Percentiles rank a stretch among this genome's conserved stretches.
Evolutionary conservation across 1,140 invertebrate species (phyloP).

Genomic region (Bombus waltoni): DNA sequence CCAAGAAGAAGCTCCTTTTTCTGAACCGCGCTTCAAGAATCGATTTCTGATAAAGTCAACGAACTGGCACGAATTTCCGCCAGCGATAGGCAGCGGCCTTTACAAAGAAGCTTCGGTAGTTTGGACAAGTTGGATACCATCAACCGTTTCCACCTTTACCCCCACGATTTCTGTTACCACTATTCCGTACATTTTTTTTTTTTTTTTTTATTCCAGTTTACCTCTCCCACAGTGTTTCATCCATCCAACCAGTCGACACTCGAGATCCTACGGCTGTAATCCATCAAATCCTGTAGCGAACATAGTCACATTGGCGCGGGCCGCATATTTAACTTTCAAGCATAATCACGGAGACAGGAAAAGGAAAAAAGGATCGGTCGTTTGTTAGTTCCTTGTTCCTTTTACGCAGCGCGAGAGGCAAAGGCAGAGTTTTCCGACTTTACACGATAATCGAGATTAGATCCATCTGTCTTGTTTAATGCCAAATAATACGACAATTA

Average conservation of each 20-base stretch:
- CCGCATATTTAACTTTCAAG: slow-evolving; percentile 22
- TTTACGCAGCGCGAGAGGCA: not conserved
- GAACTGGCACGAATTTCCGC: slow-evolving; percentile 64
- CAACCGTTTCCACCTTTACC: slow-evolving; percentile 7
- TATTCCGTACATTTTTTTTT: slow-evolving; percentile 18
- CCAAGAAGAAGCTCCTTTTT: slow-evolving; percentile 49
- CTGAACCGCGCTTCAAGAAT: slow-evolving; percentile 34
- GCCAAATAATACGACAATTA: not conserved
- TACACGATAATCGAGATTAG: not conserved
- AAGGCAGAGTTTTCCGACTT: not conserved
- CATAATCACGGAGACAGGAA: slow-evolving; percentile 14
- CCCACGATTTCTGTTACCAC: slow-evolving; percentile 22
- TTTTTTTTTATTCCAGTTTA: slow-evolving; percentile 23
- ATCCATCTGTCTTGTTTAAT: not conserved
- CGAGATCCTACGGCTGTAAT: slow-evolving; percentile 55
- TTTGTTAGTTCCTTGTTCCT: not conserved
- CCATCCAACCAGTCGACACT: slow-evolving; percentile 39
- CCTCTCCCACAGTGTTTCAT: slow-evolving; percentile 27
- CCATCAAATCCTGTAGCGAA: slow-evolving; percentile 54
- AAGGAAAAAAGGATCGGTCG: not conserved
- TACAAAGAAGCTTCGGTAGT: slow-evolving; percentile 38
- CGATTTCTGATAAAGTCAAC: slow-evolving; percentile 68
- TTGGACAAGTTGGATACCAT: slow-evolving; percentile 62
- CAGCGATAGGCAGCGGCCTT: slow-evolving; percentile 25
- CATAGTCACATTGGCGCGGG: slow-evolving; percentile 8